Conservation (phyloP, 2,888 invertebrate genomes). For the Opisthograptis luteolata region DNA sequence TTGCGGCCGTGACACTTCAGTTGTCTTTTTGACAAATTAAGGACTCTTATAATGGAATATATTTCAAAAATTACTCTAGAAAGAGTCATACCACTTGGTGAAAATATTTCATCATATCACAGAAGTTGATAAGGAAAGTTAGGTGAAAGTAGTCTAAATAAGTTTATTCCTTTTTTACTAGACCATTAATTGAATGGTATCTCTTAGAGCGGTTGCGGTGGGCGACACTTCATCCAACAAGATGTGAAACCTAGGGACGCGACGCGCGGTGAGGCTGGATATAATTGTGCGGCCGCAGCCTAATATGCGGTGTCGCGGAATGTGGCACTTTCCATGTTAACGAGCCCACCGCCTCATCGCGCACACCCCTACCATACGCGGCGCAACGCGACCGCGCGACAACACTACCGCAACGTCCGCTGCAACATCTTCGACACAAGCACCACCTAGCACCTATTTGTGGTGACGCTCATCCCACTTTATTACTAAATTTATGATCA, state of each 20-base stretch:
- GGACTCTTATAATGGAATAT: no score
- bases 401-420: slow-evolving; percentile 64
- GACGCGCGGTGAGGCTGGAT: slow-evolving; percentile 49
- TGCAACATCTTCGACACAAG: slow-evolving; percentile 54
- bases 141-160: no score
- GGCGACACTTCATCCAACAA: slow-evolving; percentile 38
- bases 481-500: slow-evolving; percentile 63
- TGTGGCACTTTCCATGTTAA: slow-evolving; percentile 72
- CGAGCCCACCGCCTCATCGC: slow-evolving; percentile 64
- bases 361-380: slow-evolving; percentile 40
- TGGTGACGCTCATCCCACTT: slow-evolving; percentile 63
- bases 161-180: neutral
- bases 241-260: slow-evolving; percentile 37
- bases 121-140: neutral
- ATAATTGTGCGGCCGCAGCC: slow-evolving; percentile 66
- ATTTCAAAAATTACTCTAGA: no score
- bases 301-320: slow-evolving; percentile 74
- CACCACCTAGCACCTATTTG: slow-evolving; percentile 65
- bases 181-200: slow-evolving; percentile 22
- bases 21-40: no score
- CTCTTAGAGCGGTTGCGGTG: slow-evolving; percentile 21
- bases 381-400: neutral
- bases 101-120: neutral
- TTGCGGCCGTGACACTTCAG: no score
- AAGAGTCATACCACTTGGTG: no score